These are phyloP conservation scores for Silurus asotus DNA, from an alignment of 2,113 vertebrate species.

Conservation along the genomic window DNA sequence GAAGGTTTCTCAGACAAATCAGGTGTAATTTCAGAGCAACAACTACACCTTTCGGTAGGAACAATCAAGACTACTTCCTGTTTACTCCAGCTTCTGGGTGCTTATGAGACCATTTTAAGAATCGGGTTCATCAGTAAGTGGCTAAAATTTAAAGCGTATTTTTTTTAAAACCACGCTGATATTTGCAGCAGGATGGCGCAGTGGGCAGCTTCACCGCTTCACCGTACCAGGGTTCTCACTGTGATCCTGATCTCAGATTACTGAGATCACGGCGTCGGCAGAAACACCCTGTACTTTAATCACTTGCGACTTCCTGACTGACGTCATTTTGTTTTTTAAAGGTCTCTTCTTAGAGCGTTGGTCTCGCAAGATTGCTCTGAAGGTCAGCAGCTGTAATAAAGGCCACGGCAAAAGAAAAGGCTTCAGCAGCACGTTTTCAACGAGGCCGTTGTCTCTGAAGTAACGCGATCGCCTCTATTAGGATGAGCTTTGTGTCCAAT, in stretches of 20 bases:
- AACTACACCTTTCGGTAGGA: neutral
- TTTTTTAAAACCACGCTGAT: neutral
- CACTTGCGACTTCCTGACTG: conserved; percentile 22
- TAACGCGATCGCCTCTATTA: conserved; percentile 13
- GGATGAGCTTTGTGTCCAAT: conserved; percentile 19
- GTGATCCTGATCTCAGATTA: neutral
- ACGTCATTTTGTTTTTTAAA: neutral
- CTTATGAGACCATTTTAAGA: neutral
- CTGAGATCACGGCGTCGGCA: neutral
- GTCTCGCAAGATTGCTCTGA: neutral
- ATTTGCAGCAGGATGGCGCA: neutral
- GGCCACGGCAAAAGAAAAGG: neutral
- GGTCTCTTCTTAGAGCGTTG: neutral
- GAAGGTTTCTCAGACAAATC: neutral
- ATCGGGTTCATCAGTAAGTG: neutral
- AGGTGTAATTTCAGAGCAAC: neutral
- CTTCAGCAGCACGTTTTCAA: conserved; percentile 8
- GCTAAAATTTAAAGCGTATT: neutral
- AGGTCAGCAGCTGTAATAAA: neutral
- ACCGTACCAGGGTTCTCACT: neutral
- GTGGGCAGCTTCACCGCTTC: neutral
- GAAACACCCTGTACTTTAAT: conserved; percentile 5
- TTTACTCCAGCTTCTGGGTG: neutral
- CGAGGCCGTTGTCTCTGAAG: neutral
- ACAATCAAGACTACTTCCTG: neutral